phyloP scores from a whole-genome alignment of 2,113 vertebrate species.

The Thinocorus orbignyianus region DNA sequence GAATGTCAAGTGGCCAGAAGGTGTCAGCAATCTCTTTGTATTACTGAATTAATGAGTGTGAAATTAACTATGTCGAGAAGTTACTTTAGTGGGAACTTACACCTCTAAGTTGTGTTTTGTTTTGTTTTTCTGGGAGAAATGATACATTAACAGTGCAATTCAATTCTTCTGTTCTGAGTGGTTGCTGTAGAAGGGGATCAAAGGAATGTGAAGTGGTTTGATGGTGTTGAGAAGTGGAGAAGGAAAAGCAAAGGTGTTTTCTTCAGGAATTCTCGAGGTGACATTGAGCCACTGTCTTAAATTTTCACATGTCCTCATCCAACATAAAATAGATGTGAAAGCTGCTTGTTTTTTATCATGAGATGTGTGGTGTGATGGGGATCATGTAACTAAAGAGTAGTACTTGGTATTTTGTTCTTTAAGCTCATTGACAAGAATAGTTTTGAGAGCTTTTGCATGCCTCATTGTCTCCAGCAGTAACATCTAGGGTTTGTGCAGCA shows the following conservation, averaged over 20 bases:
- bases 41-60: background rate
- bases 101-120: background rate
- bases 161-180: background rate
- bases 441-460: background rate
- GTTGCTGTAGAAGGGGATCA: background rate
- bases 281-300: background rate
- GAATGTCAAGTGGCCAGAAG: conserved; percentile 56
- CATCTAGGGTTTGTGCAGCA: background rate
- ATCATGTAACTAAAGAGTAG: background rate
- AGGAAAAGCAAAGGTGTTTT: background rate
- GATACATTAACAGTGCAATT: background rate
- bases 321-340: background rate
- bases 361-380: background rate
- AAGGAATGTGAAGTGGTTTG: background rate
- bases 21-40: conserved; percentile 54
- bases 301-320: background rate
- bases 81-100: background rate
- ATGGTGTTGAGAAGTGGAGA: background rate
- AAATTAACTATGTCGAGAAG: background rate
- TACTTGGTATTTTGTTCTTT: background rate
- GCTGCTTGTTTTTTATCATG: background rate
- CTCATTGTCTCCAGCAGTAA: background rate
- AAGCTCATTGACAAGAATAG: background rate
- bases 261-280: background rate
- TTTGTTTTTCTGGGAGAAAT: background rate